Evolutionary conservation across 2,888 invertebrate genomes (phyloP), one percentile per base, ranked within the genome.

Genomic region (Ophioninae sp.): DNA sequence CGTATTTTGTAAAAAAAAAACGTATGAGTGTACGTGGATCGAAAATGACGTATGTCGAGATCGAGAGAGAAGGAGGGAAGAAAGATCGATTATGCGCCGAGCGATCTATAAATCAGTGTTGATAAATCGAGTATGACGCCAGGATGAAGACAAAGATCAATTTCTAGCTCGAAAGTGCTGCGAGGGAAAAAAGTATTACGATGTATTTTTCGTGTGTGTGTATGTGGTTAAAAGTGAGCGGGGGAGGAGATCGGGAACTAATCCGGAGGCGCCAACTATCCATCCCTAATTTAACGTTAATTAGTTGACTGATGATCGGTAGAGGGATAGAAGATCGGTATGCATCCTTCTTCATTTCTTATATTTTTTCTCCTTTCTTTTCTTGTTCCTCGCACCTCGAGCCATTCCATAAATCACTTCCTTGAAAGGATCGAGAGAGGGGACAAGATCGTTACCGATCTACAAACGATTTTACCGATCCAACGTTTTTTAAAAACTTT

Each of bases 221-320:
- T 17, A 17, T 51, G 17, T 13, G 13, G 51, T 30, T 30, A 30
- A 59, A 44, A 2, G 59, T 6, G 8, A 41, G 64, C 23, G 22
- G 64, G 20, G 37, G 72, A 23, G 67, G 68, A 61, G 51, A 72
- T 71, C 80, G 81, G 75, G 67, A 81, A 79, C 78, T 84, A 79
- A 84, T 81, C 71, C 74, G 56, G 81, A 75, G 81, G 83, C 78
- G 81, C 83, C 80, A 79, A 79, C 76, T 61, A 51, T 67, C 76
- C 77, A 71, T 59, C 72, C 83, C 81, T 76, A 85, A 83, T 83
- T 85, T 83, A 74, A 76, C 83, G 83, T 79, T 84, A 85, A 85
- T 85, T 83, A 85, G 83, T 75, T 51, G 51, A 51, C 77, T 71
- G 75, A 85, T 76, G 85, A 85, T 85, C 81, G 81, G 83, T 75